A percentile compares a stretch with the other conserved stretches of the same genome.
phyloP scores from a whole-genome alignment of 2,113 vertebrate genomes.

The Paedocypris sp. region DNA sequence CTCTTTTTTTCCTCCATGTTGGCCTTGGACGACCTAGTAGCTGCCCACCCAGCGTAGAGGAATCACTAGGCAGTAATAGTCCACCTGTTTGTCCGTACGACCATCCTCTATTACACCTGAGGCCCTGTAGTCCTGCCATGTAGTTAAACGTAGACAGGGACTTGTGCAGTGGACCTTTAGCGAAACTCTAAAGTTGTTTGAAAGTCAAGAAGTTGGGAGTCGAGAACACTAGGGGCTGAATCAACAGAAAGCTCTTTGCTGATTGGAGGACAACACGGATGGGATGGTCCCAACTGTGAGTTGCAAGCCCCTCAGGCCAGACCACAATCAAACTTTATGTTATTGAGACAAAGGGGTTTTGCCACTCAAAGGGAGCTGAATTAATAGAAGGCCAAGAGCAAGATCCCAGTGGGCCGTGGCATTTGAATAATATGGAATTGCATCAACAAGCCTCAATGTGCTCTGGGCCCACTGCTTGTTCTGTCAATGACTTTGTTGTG shows the following conservation, averaged over 20 bases:
- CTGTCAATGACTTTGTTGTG: constrained; percentile 20
- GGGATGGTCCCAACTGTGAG: background rate
- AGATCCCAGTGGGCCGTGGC: constrained; percentile 9
- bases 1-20: constrained; percentile 21
- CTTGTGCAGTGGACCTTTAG: constrained; percentile 7
- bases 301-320: constrained; percentile 5
- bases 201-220: constrained; percentile 36
- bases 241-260: background rate
- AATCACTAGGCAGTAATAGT: constrained; percentile 6
- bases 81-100: constrained; percentile 35
- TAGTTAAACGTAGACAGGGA: constrained; percentile 13
- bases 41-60: background rate
- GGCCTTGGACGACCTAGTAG: constrained; percentile 19
- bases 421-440: constrained; percentile 21
- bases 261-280: background rate
- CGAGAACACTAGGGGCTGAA: background rate
- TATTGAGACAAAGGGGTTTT: constrained; percentile 18
- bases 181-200: constrained; percentile 38
- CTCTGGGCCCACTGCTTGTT: background rate
- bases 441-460: constrained; percentile 3
- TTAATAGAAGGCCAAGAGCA: constrained; percentile 13
- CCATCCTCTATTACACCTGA: constrained; percentile 21
- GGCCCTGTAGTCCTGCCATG: constrained; percentile 14
- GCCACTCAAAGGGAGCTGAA: background rate
- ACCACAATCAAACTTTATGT: background rate